Percentiles rank a stretch among this genome's conserved stretches.
These are phyloP conservation scores for Caenorhabditis panamensis DNA, from an alignment of 2,888 invertebrate genomes.

Conservation along the genomic window DNA sequence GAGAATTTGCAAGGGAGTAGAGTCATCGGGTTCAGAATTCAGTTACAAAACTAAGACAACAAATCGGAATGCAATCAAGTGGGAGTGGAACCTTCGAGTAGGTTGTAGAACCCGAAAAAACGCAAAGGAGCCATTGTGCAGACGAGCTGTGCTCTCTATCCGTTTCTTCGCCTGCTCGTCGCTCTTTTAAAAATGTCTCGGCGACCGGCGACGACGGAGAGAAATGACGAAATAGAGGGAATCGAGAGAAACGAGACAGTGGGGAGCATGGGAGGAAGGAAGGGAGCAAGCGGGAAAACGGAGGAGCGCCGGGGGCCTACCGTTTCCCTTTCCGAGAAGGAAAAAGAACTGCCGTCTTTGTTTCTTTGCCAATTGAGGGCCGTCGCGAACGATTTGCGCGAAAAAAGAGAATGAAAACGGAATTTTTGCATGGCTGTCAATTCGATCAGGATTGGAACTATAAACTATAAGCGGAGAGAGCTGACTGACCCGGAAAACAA, in stretches of 20 bases:
- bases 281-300: not conserved
- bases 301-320: not conserved
- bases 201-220: slow-evolving; percentile 6
- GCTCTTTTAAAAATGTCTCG: slow-evolving; percentile 50
- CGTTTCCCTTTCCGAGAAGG: not conserved
- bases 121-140: slow-evolving; percentile 7
- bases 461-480: not conserved
- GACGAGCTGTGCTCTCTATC: not conserved
- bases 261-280: slow-evolving; percentile 15
- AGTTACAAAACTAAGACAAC: not conserved
- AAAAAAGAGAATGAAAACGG: not conserved
- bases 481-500: not conserved
- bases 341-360: not conserved
- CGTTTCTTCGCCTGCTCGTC: slow-evolving; percentile 14
- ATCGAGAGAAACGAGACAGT: slow-evolving; percentile 1
- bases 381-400: not conserved
- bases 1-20: not conserved
- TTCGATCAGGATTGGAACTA: not conserved
- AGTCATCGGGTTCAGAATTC: slow-evolving; percentile 17
- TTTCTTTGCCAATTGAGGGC: not conserved
- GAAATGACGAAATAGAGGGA: slow-evolving; percentile 14
- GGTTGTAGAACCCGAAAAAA: slow-evolving; percentile 6
- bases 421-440: not conserved
- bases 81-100: slow-evolving; percentile 4
- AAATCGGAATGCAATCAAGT: not conserved